Evolutionary conservation across 2,797 vertebrate genomes (phyloP).

Genomic region (Acridotheres tristis): DNA sequence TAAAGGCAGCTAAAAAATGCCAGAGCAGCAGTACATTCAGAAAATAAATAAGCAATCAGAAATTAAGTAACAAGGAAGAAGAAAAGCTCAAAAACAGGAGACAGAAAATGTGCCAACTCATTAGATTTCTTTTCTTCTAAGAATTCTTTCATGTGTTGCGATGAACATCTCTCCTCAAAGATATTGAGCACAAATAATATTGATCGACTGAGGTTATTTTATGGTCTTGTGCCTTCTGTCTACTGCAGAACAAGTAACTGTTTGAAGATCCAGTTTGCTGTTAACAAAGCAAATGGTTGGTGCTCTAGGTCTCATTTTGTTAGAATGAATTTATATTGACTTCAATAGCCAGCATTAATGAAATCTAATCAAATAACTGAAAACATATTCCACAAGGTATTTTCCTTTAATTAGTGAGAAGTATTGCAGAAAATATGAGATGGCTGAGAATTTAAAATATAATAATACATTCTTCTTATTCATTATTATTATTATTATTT

Average conservation of each 20-base stretch:
- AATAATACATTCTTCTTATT: constrained; percentile 17
- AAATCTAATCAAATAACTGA: constrained; percentile 64
- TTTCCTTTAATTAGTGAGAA: constrained; percentile 70
- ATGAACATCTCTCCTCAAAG: constrained; percentile 26
- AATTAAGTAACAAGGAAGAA: not conserved
- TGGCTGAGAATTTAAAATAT: constrained; percentile 35
- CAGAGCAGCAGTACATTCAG: not conserved
- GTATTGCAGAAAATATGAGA: constrained; percentile 52
- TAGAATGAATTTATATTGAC: constrained; percentile 62
- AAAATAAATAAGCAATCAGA: not conserved
- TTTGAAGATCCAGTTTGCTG: constrained; percentile 17
- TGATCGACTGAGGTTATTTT: constrained; percentile 38
- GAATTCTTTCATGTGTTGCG: constrained; percentile 22
- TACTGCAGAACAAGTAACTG: not conserved
- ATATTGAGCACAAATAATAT: constrained; percentile 22
- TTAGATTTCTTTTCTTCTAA: constrained; percentile 13
- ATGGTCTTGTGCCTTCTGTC: not conserved
- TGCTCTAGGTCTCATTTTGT: constrained; percentile 29
- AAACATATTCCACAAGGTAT: constrained; percentile 56
- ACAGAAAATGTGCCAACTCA: not conserved
- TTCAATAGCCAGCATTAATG: constrained; percentile 64
- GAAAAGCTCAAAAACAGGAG: not conserved
- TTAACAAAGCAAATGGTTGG: constrained; percentile 37
- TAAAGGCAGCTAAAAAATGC: not conserved
- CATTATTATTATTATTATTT: not conserved